Evolutionary conservation across 53 echinoderm and acorn worm species (phyloP).

Genomic region (Patiria pectinifera): DNA sequence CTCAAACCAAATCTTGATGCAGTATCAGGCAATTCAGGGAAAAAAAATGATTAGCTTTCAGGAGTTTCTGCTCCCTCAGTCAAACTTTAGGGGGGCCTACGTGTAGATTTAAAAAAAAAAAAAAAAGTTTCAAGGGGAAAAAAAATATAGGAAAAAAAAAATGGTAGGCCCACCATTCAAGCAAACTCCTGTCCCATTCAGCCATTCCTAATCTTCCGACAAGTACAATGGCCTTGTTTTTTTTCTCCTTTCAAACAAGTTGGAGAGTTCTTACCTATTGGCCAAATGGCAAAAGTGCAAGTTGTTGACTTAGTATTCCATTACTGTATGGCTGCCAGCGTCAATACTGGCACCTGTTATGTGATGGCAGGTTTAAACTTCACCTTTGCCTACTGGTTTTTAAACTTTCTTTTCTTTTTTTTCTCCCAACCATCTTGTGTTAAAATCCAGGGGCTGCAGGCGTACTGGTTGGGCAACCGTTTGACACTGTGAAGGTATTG

Average conservation of each 20-base stretch:
- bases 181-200: neutral
- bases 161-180: neutral
- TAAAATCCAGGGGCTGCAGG: slow-evolving; percentile 81
- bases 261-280: neutral
- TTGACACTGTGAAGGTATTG: slow-evolving; percentile 95
- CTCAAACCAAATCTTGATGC: too few relatives aligned
- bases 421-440: slow-evolving; percentile 6
- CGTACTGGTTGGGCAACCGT: slow-evolving; percentile 93
- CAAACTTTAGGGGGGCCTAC: too few relatives aligned
- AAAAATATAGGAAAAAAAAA: too few relatives aligned
- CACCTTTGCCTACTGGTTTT: neutral
- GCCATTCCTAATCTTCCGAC: neutral
- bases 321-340: neutral
- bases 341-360: slow-evolving; percentile 37
- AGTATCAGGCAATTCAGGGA: too few relatives aligned
- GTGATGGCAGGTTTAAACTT: neutral
- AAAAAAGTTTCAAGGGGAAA: too few relatives aligned
- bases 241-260: neutral
- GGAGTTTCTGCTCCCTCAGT: too few relatives aligned
- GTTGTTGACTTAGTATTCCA: slow-evolving; percentile 22
- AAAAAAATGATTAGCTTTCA: too few relatives aligned
- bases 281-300: neutral
- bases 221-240: neutral
- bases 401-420: slow-evolving; percentile 2
- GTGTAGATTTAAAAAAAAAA: too few relatives aligned